Percentiles rank a stretch among this genome's conserved stretches.
phyloP scores from a whole-genome alignment of 1,140 invertebrate genomes.

The Charaxes varanes region DNA sequence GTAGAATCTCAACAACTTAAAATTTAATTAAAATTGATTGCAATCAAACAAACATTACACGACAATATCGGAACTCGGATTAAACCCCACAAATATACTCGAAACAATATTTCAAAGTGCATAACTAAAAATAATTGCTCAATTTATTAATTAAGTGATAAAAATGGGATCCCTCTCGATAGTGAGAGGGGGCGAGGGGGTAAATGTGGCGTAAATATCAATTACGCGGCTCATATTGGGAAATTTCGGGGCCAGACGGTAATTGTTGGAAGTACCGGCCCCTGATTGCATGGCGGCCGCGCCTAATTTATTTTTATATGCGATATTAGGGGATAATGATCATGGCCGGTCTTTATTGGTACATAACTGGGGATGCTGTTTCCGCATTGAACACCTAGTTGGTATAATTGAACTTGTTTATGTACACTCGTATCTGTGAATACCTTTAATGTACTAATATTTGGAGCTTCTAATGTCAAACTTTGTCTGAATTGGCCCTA shows the following conservation, averaged over 20 bases:
- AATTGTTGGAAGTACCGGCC: slow-evolving; percentile 39
- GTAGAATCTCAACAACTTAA: no score
- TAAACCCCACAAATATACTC: slow-evolving; percentile 7
- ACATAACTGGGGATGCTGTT: not conserved
- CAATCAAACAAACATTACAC: no score
- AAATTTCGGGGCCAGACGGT: slow-evolving; percentile 47
- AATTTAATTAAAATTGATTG: no score
- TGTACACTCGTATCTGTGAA: no score
- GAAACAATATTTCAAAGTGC: slow-evolving; percentile 9
- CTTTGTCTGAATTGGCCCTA: no score
- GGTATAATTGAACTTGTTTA: no score
- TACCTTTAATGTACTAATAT: no score
- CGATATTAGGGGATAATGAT: slow-evolving; percentile 27
- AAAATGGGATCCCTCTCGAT: slow-evolving; percentile 21
- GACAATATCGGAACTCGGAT: not conserved
- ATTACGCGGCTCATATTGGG: slow-evolving; percentile 49
- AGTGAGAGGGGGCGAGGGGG: slow-evolving; percentile 21
- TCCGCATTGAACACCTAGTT: no score
- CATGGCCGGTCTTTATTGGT: not conserved
- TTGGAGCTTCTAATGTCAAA: no score
- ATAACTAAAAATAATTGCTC: slow-evolving; percentile 22
- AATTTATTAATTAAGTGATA: slow-evolving; percentile 34
- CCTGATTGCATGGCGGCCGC: slow-evolving; percentile 40
- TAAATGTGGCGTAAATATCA: slow-evolving; percentile 64
- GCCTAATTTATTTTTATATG: slow-evolving; percentile 59